phyloP scores from a whole-genome alignment of 2,888 invertebrate species.

The Papilio protenor region DNA sequence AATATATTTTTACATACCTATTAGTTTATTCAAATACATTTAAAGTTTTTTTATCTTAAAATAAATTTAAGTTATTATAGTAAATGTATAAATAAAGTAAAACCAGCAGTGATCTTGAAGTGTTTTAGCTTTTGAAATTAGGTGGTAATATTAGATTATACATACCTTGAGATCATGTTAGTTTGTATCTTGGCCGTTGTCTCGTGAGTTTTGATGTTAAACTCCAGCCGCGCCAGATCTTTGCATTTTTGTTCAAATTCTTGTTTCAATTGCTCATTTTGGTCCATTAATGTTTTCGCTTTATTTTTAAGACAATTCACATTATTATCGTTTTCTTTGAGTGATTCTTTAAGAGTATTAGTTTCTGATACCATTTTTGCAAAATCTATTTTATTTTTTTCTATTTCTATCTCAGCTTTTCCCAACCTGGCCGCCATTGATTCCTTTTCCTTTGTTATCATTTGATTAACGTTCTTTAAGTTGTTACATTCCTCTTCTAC shows the following conservation, averaged over 20 bases:
- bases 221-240: conserved; percentile 64
- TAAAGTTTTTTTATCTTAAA: no score
- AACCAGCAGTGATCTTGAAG: no score
- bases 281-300: conserved; percentile 61
- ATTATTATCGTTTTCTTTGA: conserved; percentile 62
- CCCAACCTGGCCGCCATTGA: conserved; percentile 62
- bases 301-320: conserved; percentile 69
- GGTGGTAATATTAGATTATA: no score
- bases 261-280: conserved; percentile 63
- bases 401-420: conserved; percentile 65
- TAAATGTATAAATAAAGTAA: no score
- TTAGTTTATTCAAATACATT: no score
- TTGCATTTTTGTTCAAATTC: conserved; percentile 68
- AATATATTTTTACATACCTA: no score
- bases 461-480: conserved; percentile 63
- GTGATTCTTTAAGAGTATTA: conserved; percentile 63
- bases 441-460: conserved; percentile 66
- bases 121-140: no score
- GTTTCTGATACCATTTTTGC: conserved; percentile 70
- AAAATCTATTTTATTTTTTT: conserved; percentile 65
- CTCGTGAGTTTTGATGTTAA: conserved; percentile 76
- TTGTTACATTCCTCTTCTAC: conserved; percentile 57
- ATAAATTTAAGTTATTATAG: no score
- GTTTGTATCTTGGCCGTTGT: conserved; percentile 75
- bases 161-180: conserved; percentile 73